Conservation (phyloP, 2,888 invertebrate genomes). For the Rhimphoctona megacephalus region DNA sequence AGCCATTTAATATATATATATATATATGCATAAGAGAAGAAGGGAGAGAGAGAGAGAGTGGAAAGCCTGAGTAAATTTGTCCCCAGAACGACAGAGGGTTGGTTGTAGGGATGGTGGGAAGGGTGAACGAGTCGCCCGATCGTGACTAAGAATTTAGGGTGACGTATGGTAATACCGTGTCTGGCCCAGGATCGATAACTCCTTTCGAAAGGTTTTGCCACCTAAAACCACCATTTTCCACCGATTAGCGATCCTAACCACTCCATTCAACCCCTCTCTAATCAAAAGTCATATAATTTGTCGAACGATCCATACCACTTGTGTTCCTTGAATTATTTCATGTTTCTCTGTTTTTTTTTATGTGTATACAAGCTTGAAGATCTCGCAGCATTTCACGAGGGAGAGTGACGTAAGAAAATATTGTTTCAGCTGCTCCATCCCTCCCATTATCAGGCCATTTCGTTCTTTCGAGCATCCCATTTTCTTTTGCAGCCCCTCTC, state of each 20-base stretch:
- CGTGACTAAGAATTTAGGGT: constrained; percentile 72
- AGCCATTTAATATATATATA: constrained; percentile 32
- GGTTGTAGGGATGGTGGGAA: constrained; percentile 5
- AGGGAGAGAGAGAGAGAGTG: constrained; percentile 23
- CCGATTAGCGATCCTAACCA: constrained; percentile 58
- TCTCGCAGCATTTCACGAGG: neutral
- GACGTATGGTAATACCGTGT: constrained; percentile 68
- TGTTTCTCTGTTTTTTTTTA: neutral
- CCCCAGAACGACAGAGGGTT: constrained; percentile 35
- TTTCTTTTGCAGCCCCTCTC: constrained; percentile 27
- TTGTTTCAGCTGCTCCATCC: constrained; percentile 32
- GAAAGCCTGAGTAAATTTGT: constrained; percentile 70
- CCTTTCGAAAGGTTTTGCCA: constrained; percentile 32
- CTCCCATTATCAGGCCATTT: constrained; percentile 51
- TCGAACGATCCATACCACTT: neutral
- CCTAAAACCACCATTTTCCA: constrained; percentile 53
- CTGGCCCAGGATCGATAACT: constrained; percentile 64
- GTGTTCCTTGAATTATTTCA: neutral
- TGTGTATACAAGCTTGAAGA: constrained; percentile 2
- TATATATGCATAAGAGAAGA: constrained; percentile 1
- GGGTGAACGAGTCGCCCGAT: constrained; percentile 59
- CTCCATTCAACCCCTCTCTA: constrained; percentile 24
- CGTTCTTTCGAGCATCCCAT: constrained; percentile 31
- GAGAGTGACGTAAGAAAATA: constrained; percentile 29
- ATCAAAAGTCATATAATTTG: constrained; percentile 6